Percentiles rank a stretch among this genome's conserved stretches.
phyloP scores from a whole-genome alignment of 1,140 invertebrate genomes.

The Microplitis demolitor region DNA sequence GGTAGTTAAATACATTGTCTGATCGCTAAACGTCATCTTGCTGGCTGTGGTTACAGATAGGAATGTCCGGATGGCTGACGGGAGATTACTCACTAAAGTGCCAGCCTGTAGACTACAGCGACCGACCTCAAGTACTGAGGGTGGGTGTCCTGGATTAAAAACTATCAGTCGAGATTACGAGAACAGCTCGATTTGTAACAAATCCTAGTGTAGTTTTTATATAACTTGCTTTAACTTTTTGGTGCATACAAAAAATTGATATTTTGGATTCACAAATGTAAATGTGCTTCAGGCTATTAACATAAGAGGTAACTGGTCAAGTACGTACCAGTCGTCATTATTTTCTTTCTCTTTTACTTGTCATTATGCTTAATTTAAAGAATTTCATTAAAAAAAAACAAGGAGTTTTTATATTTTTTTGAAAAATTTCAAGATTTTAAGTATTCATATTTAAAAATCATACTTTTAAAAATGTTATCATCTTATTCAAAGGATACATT shows the following conservation, averaged over 20 bases:
- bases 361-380: too few species aligned
- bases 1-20: constrained; percentile 35
- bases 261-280: neutral
- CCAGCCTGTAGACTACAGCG: constrained; percentile 93
- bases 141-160: constrained; percentile 66
- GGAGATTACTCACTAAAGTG: constrained; percentile 91
- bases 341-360: neutral
- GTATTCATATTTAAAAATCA: too few species aligned
- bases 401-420: too few species aligned
- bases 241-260: neutral
- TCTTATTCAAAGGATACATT: too few species aligned
- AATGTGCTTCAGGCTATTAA: constrained; percentile 11
- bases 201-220: neutral
- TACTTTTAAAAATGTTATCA: too few species aligned
- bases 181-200: constrained; percentile 16
- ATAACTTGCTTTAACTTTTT: constrained; percentile 8
- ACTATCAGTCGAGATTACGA: constrained; percentile 14
- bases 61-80: constrained; percentile 83
- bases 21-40: constrained; percentile 51
- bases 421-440: too few species aligned
- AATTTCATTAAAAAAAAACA: too few species aligned
- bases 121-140: constrained; percentile 86
- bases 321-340: neutral
- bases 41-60: constrained; percentile 77
- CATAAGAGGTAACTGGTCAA: neutral